Base-by-base conservation (phyloP, 2,888 invertebrate species). In the Thysanoteuthis rhombus region DNA sequence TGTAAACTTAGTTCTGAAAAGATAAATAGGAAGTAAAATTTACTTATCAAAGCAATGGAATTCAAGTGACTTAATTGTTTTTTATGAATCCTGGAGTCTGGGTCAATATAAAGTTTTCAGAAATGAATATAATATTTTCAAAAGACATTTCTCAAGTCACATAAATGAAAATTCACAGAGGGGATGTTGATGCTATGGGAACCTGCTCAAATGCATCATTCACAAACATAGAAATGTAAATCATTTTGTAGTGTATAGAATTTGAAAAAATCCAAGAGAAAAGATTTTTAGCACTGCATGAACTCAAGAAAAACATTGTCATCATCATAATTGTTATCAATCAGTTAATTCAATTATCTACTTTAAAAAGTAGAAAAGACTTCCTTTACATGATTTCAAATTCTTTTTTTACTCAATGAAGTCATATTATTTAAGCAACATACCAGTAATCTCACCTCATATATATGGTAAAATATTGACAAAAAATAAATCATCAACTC, bases 1-100 rank as follows among this genome's bases (percentile, higher is more conserved):
- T 75, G n/a, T n/a, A 75, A 75, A 75, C 19, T n/a, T 58, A 58
- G 75, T 75, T 75, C 12, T n/a, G n/a, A 75, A 75, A 75, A 75
- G n/a, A 75, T n/a, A 75, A 75, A 75, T n/a, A n/a, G n/a, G 75
- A 75, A n/a, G n/a, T 75, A 75, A 75, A 75, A 75, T 75, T 75
- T 75, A 75, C n/a, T 75, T n/a, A 75, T 75, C 75, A n/a, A 75
- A 75, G 75, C 36, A 75, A 75, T 75, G 75, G 16, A 75, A 75
- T 75, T 75, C 75, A 75, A 75, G 75, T 75, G 75, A 75, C 75
- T 75, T 75, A 75, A 75, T n/a, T 75, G n/a, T 75, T 52, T 75
- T 75, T 75, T 75, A 75, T 75, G 75, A 75, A 75, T 75, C 75
- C 75, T 75, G 75, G 75, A 75, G 75, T 75, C 12, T n/a, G 75